phyloP scores from a whole-genome alignment of 1,140 invertebrate genomes.

The Bombus waltoni region DNA sequence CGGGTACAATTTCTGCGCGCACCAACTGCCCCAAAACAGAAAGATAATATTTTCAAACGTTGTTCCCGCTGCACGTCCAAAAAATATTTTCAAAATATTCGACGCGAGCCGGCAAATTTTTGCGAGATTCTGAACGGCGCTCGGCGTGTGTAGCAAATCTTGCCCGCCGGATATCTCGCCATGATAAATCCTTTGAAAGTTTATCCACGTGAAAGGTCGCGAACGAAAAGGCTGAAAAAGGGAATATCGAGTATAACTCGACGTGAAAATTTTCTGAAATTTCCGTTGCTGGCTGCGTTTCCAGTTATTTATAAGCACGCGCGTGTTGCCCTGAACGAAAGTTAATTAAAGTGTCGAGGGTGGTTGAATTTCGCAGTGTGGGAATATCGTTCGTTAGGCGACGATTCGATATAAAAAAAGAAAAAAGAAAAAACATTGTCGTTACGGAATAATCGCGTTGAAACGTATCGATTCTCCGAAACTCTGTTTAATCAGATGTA shows the following conservation, averaged over 20 bases:
- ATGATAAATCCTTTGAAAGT: neutral
- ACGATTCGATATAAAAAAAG: neutral
- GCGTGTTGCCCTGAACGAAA: slow-evolving; percentile 13
- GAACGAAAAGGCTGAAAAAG: neutral
- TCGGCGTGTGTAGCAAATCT: neutral
- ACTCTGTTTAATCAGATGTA: slow-evolving; percentile 27
- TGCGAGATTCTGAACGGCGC: neutral
- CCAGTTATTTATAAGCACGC: slow-evolving; percentile 30
- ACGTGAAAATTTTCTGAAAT: slow-evolving; percentile 17
- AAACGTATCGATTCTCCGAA: slow-evolving; percentile 20
- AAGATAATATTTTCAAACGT: slow-evolving; percentile 1
- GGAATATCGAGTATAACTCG: neutral
- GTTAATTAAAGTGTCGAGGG: slow-evolving; percentile 47
- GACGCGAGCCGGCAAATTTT: neutral
- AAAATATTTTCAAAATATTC: slow-evolving; percentile 18
- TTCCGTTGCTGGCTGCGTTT: neutral
- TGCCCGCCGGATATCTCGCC: neutral
- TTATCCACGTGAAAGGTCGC: neutral
- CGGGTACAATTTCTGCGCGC: neutral
- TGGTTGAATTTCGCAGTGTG: neutral
- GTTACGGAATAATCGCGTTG: neutral
- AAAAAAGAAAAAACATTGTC: neutral
- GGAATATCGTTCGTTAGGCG: slow-evolving; percentile 6
- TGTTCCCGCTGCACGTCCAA: neutral
- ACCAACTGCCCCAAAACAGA: neutral